Evolutionary conservation across 2,113 vertebrate genomes (phyloP), one percentile per base, ranked within the genome.

Genomic region (Mungos mungo): DNA sequence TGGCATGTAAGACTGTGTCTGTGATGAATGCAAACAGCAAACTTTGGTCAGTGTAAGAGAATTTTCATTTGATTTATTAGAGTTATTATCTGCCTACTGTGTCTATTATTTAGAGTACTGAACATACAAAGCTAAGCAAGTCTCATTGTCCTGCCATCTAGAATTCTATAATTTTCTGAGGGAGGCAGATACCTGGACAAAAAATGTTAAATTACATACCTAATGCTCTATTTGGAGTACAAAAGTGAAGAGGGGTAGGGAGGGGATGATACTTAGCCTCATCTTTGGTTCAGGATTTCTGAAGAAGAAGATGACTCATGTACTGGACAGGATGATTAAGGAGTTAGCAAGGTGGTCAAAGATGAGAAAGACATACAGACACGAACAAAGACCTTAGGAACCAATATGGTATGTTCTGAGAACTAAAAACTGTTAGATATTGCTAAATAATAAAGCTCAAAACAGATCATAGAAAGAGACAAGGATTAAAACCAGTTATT

Each of bases 1-100:
- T n/a, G 38, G 29, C 54, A 15, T 74, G 2, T 82, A n/a, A 50
- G 13, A 33, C 0, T 33, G 7, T 25, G 33, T 47, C 3, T 47
- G 18, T 23, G 27, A 16, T 66, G 33, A 38, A 12, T 13, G 41
- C 15, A 60, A 31, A 76, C 19, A 65, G 25, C 16, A 29, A 89
- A 93, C 18, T 69, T 65, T 7, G 27, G 29, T 45, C 23, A 71
- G 11, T 50, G 18, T 63, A 79, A 93, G 47, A 92, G 25, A 41
- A 35, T 87, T 95, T 94, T 95, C 23, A 86, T 63, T 80, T 84
- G 12, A 23, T 31, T 93, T 89, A 82, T 92, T 66, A 76, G 93
- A 63, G 29, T 76, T 83, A 66, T 25, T 88, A 81, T 60, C 25
- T 95, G 33, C 86, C 35, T 85, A 25, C 3, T 69, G 16, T 86